These are phyloP conservation scores for Gymnoscelis rufifasciata DNA, from an alignment of 2,888 invertebrate genomes.

Conservation along the genomic window DNA sequence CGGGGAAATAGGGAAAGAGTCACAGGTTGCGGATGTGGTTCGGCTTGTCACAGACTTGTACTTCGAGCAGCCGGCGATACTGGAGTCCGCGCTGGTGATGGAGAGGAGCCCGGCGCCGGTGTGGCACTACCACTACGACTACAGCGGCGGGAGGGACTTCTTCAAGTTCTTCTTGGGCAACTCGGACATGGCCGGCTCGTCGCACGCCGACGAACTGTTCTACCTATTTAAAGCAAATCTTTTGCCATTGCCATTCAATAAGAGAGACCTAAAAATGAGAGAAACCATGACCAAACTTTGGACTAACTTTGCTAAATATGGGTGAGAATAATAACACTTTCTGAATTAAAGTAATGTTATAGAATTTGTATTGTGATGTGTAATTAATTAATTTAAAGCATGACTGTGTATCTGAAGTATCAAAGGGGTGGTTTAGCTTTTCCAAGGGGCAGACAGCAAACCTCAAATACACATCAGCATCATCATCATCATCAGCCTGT, in stretches of 20 bases:
- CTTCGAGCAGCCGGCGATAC: slow-evolving; percentile 58
- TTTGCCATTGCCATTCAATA: slow-evolving; percentile 48
- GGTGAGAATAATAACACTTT: slow-evolving; percentile 37
- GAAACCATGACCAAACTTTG: slow-evolving; percentile 58
- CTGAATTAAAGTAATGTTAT: neutral
- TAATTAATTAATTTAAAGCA: too few species aligned
- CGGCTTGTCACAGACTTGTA: slow-evolving; percentile 62
- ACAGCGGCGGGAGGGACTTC: slow-evolving; percentile 57
- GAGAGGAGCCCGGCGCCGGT: slow-evolving; percentile 39
- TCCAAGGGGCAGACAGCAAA: too few species aligned
- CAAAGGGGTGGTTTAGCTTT: too few species aligned
- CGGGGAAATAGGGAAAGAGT: slow-evolving; percentile 60
- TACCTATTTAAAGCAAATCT: slow-evolving; percentile 55
- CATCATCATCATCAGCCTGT: too few species aligned
- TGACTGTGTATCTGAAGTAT: too few species aligned
- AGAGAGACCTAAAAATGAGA: slow-evolving; percentile 48
- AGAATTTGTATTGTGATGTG: too few species aligned
- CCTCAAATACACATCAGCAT: too few species aligned
- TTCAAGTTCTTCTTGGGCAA: slow-evolving; percentile 47
- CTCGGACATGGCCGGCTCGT: slow-evolving; percentile 47
- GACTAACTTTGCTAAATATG: slow-evolving; percentile 68
- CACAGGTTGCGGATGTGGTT: slow-evolving; percentile 48
- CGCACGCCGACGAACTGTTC: slow-evolving; percentile 64
- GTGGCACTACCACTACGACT: slow-evolving; percentile 62
- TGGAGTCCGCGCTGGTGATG: slow-evolving; percentile 48